Evolutionary conservation across 2,888 invertebrate species (phyloP), one percentile per base, ranked within the genome.

Genomic region (Endotricha flammealis): DNA sequence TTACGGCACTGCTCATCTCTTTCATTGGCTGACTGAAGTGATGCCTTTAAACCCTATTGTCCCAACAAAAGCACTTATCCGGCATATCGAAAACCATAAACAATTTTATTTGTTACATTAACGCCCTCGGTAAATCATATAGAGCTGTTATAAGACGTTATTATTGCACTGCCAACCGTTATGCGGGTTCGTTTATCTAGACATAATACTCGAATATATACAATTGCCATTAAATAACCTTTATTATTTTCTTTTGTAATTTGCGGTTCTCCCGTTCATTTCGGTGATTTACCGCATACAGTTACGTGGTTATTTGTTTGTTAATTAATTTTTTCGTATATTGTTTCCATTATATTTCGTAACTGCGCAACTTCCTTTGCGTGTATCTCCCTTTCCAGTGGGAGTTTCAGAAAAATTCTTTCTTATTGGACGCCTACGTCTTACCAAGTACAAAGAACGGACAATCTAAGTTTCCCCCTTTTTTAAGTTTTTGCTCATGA

Each of bases 121-220:
- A 53, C 57, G 59, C 48, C 58, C 64, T 61, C 69, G 70, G 65
- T 81, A 80, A 82, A 81, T 82, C 79, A 80, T 67, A 64, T 57
- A 64, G 53, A 62, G 53, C 49, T 64, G 67, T 78, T 80, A 82
- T 80, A 78, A 73, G 76, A 73, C 74, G 57, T 68, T 74, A 72
- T 78, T 78, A 79, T 76, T 73, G 74, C 76, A 46, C 40, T 42
- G 47, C 51, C 51, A 64, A 49, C 61, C 63, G 61, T 67, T 69
- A 70, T 23, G 29, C 23, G 4, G 6, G 1, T 7, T 5, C 12
- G 12, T 27, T 27, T 27, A 29, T 35, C 70, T 69, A 73, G 72
- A 68, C 60, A 62, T 70, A 64, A 70, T 64, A 48, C 58, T 38
- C 60, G 57, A 64, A 77, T 73, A 75, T 76, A 74, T 73, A 69